Conservation (phyloP, 2,113 vertebrate genomes). For the Mormyrus iriodes region DNA sequence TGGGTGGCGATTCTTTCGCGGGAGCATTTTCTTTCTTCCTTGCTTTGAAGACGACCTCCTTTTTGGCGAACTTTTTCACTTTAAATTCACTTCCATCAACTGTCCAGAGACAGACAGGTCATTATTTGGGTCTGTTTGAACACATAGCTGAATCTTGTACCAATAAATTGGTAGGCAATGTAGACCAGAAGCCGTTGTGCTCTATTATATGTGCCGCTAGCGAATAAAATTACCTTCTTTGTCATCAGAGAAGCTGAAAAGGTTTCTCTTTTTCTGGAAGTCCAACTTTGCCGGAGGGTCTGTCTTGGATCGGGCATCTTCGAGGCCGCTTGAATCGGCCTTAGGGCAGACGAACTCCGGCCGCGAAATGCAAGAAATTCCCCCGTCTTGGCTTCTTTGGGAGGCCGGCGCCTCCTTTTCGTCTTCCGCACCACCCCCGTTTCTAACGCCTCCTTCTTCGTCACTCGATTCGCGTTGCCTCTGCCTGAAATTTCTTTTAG, state of each 20-base stretch:
- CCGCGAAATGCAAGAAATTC: constrained; percentile 50
- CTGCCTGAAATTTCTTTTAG: constrained; percentile 54
- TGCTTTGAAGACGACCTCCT: constrained; percentile 62
- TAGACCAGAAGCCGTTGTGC: not conserved
- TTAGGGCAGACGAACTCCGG: constrained; percentile 38
- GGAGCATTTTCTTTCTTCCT: constrained; percentile 52
- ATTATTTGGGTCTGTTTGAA: not conserved
- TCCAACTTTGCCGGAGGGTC: not conserved
- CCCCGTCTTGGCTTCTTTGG: constrained; percentile 33
- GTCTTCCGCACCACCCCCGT: constrained; percentile 16
- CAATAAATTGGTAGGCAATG: not conserved
- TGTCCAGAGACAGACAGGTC: constrained; percentile 26
- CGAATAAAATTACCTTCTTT: constrained; percentile 49
- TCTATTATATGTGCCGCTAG: not conserved
- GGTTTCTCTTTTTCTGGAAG: constrained; percentile 29
- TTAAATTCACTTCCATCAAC: constrained; percentile 59
- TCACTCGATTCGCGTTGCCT: constrained; percentile 55
- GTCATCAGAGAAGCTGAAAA: constrained; percentile 54
- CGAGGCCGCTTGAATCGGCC: constrained; percentile 33
- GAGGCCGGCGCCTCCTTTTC: not conserved
- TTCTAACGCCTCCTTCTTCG: constrained; percentile 36
- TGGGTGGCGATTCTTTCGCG: constrained; percentile 20
- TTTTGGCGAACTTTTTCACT: constrained; percentile 64
- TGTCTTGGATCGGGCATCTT: constrained; percentile 14
- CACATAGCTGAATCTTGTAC: too few species aligned